Conservation (phyloP, 2,113 vertebrate genomes). For the Chloropsis cyanopogon region DNA sequence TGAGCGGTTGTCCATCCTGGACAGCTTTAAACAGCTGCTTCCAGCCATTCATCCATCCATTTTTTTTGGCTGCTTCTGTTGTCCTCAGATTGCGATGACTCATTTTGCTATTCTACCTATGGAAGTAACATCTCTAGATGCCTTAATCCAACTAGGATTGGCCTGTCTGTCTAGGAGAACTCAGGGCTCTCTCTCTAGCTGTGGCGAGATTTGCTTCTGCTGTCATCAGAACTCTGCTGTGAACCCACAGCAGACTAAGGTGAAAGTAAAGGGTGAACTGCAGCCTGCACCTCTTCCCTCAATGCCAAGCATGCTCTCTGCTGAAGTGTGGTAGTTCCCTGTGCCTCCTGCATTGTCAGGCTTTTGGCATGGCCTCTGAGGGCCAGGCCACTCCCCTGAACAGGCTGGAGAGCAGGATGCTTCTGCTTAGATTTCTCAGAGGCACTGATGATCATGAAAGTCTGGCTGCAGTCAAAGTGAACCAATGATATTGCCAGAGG, state of each 20-base stretch:
- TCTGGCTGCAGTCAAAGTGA: neutral
- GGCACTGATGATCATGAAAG: neutral
- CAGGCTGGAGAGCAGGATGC: neutral
- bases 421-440: neutral
- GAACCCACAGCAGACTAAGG: neutral
- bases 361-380: accelerated
- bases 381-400: accelerated
- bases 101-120: neutral
- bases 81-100: neutral
- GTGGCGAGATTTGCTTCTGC: neutral
- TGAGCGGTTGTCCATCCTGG: neutral
- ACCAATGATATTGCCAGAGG: neutral
- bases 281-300: neutral
- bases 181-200: neutral
- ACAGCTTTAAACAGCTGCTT: neutral
- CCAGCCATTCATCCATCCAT: accelerated
- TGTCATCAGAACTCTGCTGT: neutral
- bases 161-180: neutral
- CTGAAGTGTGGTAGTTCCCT: neutral
- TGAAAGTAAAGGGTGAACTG: too few species aligned
- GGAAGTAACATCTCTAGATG: neutral
- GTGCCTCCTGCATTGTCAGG: neutral
- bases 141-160: neutral
- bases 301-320: neutral
- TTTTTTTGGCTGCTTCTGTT: neutral